A percentile compares a stretch with the other conserved stretches of the same genome.
phyloP scores from a whole-genome alignment of 2,113 vertebrate species.

The Tamias sibiricus region DNA sequence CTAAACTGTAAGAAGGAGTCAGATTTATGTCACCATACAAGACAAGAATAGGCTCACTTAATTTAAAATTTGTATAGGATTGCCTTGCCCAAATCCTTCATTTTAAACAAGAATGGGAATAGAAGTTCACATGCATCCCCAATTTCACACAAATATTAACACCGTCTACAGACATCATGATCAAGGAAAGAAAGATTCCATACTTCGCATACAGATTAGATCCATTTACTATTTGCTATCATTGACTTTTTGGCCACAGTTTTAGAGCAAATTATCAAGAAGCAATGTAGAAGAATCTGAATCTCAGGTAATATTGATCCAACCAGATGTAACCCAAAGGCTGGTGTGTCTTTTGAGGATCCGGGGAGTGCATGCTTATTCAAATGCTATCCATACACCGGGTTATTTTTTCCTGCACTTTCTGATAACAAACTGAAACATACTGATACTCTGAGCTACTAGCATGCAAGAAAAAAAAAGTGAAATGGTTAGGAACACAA shows the following conservation, averaged over 20 bases:
- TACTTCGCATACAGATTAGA: neutral
- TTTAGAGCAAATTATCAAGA: neutral
- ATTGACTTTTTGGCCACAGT: neutral
- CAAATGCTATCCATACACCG: neutral
- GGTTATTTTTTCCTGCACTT: neutral
- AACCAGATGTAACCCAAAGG: neutral
- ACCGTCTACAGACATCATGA: neutral
- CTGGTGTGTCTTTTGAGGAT: too few relatives aligned
- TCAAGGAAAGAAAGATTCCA: neutral
- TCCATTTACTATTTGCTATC: neutral
- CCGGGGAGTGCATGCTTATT: rapidly evolving
- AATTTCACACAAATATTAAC: neutral
- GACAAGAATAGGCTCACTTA: neutral
- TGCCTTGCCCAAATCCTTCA: neutral
- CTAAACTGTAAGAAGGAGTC: neutral
- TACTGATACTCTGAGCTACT: neutral
- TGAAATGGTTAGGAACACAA: neutral
- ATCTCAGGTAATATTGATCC: neutral
- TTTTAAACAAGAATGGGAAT: neutral
- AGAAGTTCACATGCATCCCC: neutral
- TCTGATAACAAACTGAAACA: neutral
- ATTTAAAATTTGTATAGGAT: neutral
- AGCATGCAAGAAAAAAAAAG: neutral
- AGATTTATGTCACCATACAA: neutral
- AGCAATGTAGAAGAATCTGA: neutral